phyloP scores from a whole-genome alignment of 2,888 invertebrate species.

The Machimus rusticus region DNA sequence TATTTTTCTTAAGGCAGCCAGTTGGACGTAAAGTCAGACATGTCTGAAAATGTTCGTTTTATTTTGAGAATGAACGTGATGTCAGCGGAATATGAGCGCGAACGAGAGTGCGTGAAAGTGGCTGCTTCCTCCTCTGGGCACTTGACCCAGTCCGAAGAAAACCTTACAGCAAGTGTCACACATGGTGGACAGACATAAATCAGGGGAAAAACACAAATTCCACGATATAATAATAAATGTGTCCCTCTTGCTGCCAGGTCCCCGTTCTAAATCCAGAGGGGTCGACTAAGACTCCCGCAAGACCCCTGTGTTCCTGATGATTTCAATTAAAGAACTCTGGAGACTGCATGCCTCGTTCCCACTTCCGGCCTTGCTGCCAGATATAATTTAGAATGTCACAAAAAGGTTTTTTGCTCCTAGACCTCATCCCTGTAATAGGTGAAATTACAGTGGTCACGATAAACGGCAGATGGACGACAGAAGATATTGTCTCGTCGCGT shows the following conservation, averaged over 20 bases:
- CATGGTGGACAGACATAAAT: constrained; percentile 22
- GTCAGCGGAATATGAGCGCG: not conserved
- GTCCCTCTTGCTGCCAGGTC: not conserved
- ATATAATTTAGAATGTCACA: constrained; percentile 33
- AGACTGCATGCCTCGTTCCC: constrained; percentile 9
- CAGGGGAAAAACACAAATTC: constrained; percentile 1
- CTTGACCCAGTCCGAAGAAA: constrained; percentile 3
- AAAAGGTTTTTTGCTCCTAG: not conserved
- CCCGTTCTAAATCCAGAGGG: not conserved
- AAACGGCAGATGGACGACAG: constrained; percentile 11
- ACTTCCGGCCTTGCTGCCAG: not conserved
- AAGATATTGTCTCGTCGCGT: not conserved
- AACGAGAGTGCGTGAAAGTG: not conserved
- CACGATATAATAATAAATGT: constrained; percentile 1
- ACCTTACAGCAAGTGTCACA: constrained; percentile 1
- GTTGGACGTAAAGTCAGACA: not conserved
- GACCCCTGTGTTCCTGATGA: not conserved
- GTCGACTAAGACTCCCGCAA: not conserved
- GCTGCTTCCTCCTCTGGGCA: not conserved
- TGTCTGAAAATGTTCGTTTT: not conserved
- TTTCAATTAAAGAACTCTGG: constrained; percentile 29
- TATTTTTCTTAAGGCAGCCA: not conserved
- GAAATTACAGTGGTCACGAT: constrained; percentile 17
- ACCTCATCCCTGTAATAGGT: not conserved
- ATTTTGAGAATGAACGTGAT: not conserved